Evolutionary conservation across 1,140 invertebrate genomes (phyloP).

Genomic region (Drosophila orosa): DNA sequence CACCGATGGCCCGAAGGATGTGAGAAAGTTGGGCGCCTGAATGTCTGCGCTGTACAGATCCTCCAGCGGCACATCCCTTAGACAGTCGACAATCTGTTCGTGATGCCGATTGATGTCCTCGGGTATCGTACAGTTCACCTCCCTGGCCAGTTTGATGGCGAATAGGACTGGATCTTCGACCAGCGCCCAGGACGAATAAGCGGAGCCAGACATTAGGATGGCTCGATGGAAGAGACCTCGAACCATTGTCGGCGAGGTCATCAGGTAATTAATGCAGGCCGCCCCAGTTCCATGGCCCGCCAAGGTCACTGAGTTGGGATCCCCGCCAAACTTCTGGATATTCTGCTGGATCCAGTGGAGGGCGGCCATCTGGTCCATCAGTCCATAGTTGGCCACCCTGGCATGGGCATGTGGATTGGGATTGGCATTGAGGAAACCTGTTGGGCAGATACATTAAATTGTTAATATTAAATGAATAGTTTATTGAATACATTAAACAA

Average conservation of each 20-base stretch:
- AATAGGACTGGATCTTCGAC: conserved; percentile 95
- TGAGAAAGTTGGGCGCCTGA: conserved; percentile 90
- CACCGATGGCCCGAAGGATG: conserved; percentile 82
- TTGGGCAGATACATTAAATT: not conserved
- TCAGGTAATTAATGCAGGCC: conserved; percentile 97
- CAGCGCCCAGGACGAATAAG: conserved; percentile 96
- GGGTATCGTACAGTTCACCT: conserved; percentile 94
- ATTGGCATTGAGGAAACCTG: conserved; percentile 94
- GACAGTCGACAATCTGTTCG: conserved; percentile 92
- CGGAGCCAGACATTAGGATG: conserved; percentile 96
- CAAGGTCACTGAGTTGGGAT: conserved; percentile 94
- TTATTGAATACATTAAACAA: no score
- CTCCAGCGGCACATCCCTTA: conserved; percentile 90
- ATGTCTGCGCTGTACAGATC: conserved; percentile 92
- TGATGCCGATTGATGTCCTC: conserved; percentile 91
- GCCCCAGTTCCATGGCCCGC: conserved; percentile 97
- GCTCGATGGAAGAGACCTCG: conserved; percentile 95
- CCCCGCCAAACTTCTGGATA: conserved; percentile 94
- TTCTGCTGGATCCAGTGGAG: conserved; percentile 97
- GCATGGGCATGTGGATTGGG: conserved; percentile 91
- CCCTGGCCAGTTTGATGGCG: conserved; percentile 92
- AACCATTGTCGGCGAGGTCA: conserved; percentile 96
- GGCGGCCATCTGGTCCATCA: conserved; percentile 97
- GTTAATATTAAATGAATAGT: no score
- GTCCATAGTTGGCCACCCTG: conserved; percentile 94